A percentile compares a stretch with the other conserved stretches of the same genome.
Evolutionary conservation across 2,797 vertebrate species (phyloP).

Genomic region (Lophius americanus): DNA sequence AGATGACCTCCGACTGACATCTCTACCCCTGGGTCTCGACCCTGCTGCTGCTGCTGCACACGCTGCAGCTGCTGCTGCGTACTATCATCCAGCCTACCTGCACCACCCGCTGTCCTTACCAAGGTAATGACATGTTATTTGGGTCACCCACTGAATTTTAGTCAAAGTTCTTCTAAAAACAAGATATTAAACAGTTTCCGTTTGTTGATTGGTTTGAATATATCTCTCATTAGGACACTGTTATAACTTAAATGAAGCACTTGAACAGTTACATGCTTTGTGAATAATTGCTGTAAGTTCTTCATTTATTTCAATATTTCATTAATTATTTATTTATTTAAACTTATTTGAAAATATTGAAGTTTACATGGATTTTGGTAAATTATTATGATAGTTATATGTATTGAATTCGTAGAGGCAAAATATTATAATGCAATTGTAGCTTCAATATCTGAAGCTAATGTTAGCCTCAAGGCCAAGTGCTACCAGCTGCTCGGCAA

Average conservation of each 20-base stretch:
- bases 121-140: constrained; percentile 49
- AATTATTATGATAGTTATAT: too few species aligned
- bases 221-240: background rate
- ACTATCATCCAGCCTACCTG: constrained; percentile 89
- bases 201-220: background rate
- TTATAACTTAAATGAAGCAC: background rate
- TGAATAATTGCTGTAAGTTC: too few species aligned
- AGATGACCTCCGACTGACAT: constrained; percentile 91
- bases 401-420: too few species aligned
- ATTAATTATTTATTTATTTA: too few species aligned
- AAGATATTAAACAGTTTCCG: background rate
- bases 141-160: background rate
- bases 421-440: too few species aligned
- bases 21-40: constrained; percentile 88
- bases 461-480: too few species aligned
- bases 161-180: background rate
- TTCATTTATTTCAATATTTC: too few species aligned
- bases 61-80: constrained; percentile 76
- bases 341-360: too few species aligned
- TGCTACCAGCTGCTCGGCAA: too few species aligned
- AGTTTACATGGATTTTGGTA: too few species aligned
- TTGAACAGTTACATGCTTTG: background rate
- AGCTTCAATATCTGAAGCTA: too few species aligned
- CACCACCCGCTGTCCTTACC: constrained; percentile 84
- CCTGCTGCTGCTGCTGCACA: constrained; percentile 78